Evolutionary conservation across 92 coral and sea anemone genomes (phyloP), one percentile per base, ranked within the genome.

Genomic region (Epizoanthus ramosus): DNA sequence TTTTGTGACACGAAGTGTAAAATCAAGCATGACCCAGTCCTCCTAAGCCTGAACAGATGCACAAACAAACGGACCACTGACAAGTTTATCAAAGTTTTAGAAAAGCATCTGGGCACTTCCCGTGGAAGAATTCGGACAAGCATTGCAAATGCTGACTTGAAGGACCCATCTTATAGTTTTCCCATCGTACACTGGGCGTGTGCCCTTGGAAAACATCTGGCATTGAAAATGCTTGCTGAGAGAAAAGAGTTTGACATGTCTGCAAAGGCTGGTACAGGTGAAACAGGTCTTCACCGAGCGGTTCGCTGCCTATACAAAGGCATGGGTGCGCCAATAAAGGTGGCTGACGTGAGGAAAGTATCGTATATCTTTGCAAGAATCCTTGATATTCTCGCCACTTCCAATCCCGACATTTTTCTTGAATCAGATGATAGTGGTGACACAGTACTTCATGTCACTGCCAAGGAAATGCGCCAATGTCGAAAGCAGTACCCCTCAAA

Each of bases 101-200:
- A 77, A 39, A 77, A 77, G 12, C 61, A 77, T 77, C 71, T 77
- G 0, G 82, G 82, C 8, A 4, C 58, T 37, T 18, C 5, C 57
- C n/a, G 8, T 35, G 82, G 71, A 3, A 37, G 82, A 19, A 56
- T 37, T 39, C 47, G 82, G 41, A 75, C 21, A 60, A 75, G 53
- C 35, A 59, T 23, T 18, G 82, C 82, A 1, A 77, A 77, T 77
- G 58, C 58, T 14, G 66, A 60, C 22, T 69, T 77, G 23, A 50
- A 77, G 28, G 82, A 77, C 47, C 82, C 82, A 6, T 39, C 82
- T 14, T 77, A 77, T 56, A 41, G 59, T 19, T 77, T 77, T 61
- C 82, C 82, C 58, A 77, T 77, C 57, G 39, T 77, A 18, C 82
- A 77, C 31, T 77, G 82, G 82, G 82, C 82, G 15, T 77, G 82